These are phyloP conservation scores for Drosophila rellima DNA, from an alignment of 2,888 invertebrate species.

Conservation along the genomic window DNA sequence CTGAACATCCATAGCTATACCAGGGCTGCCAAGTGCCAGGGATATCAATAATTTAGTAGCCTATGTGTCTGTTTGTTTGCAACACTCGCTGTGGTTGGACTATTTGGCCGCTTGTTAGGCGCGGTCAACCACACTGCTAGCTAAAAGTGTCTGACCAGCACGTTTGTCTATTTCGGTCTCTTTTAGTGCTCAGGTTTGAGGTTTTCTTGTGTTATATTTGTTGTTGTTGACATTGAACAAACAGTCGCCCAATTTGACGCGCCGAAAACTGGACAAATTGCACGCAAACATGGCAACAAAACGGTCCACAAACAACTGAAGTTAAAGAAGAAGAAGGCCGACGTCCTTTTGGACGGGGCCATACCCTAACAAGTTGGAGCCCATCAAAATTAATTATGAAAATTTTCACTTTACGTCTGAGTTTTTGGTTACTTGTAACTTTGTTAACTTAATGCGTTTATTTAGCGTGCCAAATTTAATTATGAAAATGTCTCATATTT, in stretches of 20 bases:
- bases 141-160: slow-evolving; percentile 27
- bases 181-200: slow-evolving; percentile 36
- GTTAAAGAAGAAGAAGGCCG: not conserved
- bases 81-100: slow-evolving; percentile 23
- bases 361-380: slow-evolving; percentile 40
- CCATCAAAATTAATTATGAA: slow-evolving; percentile 77
- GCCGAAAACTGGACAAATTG: slow-evolving; percentile 71
- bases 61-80: slow-evolving; percentile 22
- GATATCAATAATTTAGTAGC: slow-evolving; percentile 49
- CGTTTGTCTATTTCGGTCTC: slow-evolving; percentile 38
- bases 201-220: slow-evolving; percentile 13
- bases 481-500: slow-evolving; percentile 69
- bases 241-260: slow-evolving; percentile 52
- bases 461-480: slow-evolving; percentile 73
- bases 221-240: slow-evolving; percentile 30
- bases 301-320: slow-evolving; percentile 10
- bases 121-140: slow-evolving; percentile 43
- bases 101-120: slow-evolving; percentile 33
- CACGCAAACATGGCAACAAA: slow-evolving; percentile 65
- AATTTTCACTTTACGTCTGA: slow-evolving; percentile 67
- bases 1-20: slow-evolving; percentile 17
- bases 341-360: not conserved
- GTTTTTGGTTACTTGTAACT: slow-evolving; percentile 65
- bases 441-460: slow-evolving; percentile 76
- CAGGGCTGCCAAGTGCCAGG: slow-evolving; percentile 5